phyloP scores from a whole-genome alignment of 2,113 vertebrate genomes.

The Solea solea region DNA sequence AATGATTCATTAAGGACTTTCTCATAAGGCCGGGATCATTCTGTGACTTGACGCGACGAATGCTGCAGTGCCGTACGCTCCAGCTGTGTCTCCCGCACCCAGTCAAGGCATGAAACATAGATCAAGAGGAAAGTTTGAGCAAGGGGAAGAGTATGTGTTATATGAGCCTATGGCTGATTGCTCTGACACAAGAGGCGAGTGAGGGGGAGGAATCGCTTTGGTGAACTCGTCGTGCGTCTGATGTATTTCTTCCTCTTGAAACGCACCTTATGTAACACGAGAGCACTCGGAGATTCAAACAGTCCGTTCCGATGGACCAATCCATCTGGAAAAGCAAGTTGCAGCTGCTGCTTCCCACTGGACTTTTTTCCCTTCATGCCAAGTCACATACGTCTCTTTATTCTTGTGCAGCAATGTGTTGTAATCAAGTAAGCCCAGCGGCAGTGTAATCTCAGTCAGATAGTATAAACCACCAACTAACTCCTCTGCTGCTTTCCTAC shows the following conservation, averaged over 20 bases:
- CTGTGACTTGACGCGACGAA: constrained; percentile 34
- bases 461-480: constrained; percentile 41
- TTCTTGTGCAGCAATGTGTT: constrained; percentile 49
- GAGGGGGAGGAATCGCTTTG: constrained; percentile 50
- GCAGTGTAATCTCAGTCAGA: constrained; percentile 55
- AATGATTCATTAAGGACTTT: constrained; percentile 62
- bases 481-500: constrained; percentile 30
- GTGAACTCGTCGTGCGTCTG: constrained; percentile 49
- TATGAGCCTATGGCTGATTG: constrained; percentile 60
- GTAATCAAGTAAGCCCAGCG: constrained; percentile 62
- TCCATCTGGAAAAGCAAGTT: constrained; percentile 16
- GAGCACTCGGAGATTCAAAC: constrained; percentile 35
- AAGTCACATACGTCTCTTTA: constrained; percentile 27
- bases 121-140: constrained; percentile 73
- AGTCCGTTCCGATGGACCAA: constrained; percentile 28
- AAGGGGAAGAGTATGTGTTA: constrained; percentile 43
- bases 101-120: constrained; percentile 73
- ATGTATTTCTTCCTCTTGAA: constrained; percentile 51
- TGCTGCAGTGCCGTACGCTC: constrained; percentile 42
- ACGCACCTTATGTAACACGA: constrained; percentile 35
- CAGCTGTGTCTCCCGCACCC: constrained; percentile 35
- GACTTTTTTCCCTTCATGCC: neutral
- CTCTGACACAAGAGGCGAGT: constrained; percentile 50
- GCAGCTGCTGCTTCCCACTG: constrained; percentile 20
- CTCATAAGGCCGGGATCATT: constrained; percentile 55